Percentiles rank a stretch among this genome's conserved stretches.
Evolutionary conservation across 2,888 invertebrate species (phyloP).

Genomic region (Psylliodes chrysocephalus): DNA sequence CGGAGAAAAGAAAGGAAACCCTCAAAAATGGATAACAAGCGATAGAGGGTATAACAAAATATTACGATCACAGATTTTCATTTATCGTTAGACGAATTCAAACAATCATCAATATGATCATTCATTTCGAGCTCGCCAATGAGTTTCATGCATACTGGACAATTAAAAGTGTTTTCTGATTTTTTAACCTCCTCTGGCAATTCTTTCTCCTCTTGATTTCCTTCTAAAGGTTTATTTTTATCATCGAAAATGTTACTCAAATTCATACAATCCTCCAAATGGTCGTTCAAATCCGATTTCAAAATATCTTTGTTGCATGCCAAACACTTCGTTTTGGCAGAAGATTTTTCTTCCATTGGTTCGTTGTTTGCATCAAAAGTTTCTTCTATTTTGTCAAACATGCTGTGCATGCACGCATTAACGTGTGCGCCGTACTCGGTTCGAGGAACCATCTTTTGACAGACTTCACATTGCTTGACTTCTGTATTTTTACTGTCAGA

Average conservation of each 20-base stretch:
- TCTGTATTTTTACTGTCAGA: constrained; percentile 25
- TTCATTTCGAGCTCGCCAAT: constrained; percentile 69
- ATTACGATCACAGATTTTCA: too few species aligned
- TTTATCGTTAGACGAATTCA: too few species aligned
- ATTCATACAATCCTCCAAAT: constrained; percentile 62
- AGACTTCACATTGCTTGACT: constrained; percentile 65
- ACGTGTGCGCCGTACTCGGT: constrained; percentile 61
- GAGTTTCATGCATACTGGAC: constrained; percentile 71
- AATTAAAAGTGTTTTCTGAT: constrained; percentile 63
- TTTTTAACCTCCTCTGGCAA: constrained; percentile 44
- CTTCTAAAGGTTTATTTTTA: constrained; percentile 45
- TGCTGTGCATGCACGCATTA: constrained; percentile 66
- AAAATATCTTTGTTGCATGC: constrained; percentile 60
- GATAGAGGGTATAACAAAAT: too few species aligned
- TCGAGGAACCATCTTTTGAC: constrained; percentile 60
- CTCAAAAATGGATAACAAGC: too few species aligned
- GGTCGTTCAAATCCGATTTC: constrained; percentile 59
- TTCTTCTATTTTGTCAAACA: constrained; percentile 65
- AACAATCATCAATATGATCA: constrained; percentile 69
- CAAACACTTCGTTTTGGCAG: constrained; percentile 56
- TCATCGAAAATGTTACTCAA: constrained; percentile 62
- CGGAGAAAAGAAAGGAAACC: too few species aligned
- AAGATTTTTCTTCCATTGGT: neutral
- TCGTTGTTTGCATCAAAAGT: neutral
- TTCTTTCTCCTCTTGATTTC: constrained; percentile 52